Percentiles rank a stretch among this genome's conserved stretches.
Conservation (phyloP, 2,797 vertebrate genomes). For the Poeciliopsis infans region DNA sequence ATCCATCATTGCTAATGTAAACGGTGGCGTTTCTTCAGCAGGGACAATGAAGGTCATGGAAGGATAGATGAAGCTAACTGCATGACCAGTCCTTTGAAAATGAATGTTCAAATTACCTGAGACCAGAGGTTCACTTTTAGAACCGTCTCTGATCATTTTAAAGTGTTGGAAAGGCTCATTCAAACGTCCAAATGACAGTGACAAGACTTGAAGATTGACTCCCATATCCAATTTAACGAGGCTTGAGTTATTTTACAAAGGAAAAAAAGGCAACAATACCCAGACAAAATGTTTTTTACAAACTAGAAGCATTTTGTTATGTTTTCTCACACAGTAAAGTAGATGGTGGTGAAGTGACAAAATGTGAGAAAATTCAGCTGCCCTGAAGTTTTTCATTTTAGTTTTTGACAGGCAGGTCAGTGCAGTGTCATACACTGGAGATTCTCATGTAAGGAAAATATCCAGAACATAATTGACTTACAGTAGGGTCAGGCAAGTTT, state of each 20-base stretch:
- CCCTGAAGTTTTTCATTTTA: neutral
- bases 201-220: neutral
- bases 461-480: too few relatives aligned
- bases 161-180: too few relatives aligned
- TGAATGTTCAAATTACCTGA: too few relatives aligned
- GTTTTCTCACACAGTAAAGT: neutral
- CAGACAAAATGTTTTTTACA: too few relatives aligned
- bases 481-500: too few relatives aligned
- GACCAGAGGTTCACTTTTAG: too few relatives aligned
- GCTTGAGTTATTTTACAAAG: too few relatives aligned
- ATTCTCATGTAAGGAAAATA: too few relatives aligned
- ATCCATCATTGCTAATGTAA: neutral
- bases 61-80: neutral
- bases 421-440: too few relatives aligned
- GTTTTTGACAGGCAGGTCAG: too few relatives aligned
- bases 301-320: too few relatives aligned
- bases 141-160: too few relatives aligned
- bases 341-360: neutral
- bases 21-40: neutral
- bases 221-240: neutral
- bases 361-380: neutral
- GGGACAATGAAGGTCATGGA: neutral
- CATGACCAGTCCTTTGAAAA: neutral
- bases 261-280: neutral
- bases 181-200: neutral